Conservation (phyloP, 2,113 vertebrate genomes). For the Ranitomeya imitator region DNA sequence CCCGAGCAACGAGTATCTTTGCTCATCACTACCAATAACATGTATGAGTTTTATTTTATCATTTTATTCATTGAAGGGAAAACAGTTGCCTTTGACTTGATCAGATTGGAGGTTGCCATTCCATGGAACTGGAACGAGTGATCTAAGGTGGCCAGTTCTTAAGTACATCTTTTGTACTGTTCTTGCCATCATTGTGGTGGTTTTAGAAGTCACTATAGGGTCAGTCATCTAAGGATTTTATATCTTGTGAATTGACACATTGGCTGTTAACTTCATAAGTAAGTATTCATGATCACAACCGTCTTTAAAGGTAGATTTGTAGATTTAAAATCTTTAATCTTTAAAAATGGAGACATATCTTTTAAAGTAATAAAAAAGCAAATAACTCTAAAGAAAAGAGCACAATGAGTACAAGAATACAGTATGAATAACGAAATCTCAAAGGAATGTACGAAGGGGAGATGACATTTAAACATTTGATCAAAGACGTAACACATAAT, state of each 20-base stretch:
- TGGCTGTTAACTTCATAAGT: not conserved
- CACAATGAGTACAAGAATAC: not conserved
- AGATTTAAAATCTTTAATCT: not conserved
- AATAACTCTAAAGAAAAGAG: not conserved
- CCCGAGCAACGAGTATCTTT: too few relatives aligned
- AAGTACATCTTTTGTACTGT: not conserved
- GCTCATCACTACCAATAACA: too few relatives aligned
- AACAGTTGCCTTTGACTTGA: not conserved
- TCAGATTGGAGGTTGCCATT: not conserved
- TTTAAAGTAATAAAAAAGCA: not conserved
- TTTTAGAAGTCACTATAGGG: not conserved
- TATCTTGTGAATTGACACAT: not conserved
- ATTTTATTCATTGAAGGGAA: too few relatives aligned
- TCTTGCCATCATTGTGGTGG: not conserved
- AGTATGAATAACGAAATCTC: not conserved
- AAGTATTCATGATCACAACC: not conserved
- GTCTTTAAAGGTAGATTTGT: not conserved
- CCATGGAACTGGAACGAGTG: not conserved
- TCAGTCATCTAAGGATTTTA: not conserved
- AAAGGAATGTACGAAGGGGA: not conserved
- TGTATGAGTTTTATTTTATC: too few relatives aligned
- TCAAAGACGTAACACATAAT: slow-evolving; percentile 11
- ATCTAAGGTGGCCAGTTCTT: not conserved
- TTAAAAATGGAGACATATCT: not conserved
- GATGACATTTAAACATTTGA: slow-evolving; percentile 25